Percentiles rank a stretch among this genome's conserved stretches.
phyloP scores from a whole-genome alignment of 2,797 vertebrate species.

The Enteromius radiatus region DNA sequence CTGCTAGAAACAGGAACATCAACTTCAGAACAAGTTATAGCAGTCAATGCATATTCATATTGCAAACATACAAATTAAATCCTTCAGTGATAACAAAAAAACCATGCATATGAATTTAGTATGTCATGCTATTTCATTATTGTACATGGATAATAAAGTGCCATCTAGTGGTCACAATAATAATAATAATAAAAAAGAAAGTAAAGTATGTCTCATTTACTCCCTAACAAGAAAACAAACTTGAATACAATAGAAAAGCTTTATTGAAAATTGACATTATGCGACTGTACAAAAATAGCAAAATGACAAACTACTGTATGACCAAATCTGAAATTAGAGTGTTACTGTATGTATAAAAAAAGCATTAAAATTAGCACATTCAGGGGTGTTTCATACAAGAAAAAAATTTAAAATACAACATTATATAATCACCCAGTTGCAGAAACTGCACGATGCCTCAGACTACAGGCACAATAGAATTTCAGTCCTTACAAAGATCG shows the following conservation, averaged over 20 bases:
- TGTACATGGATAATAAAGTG: slow-evolving; percentile 23
- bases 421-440: slow-evolving; percentile 2
- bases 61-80: not conserved
- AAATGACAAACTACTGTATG: not conserved
- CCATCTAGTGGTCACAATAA: slow-evolving; percentile 67
- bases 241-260: slow-evolving; percentile 55
- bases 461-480: not conserved
- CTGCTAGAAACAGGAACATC: not conserved
- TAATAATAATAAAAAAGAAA: not conserved
- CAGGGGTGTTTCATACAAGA: not conserved
- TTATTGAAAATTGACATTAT: slow-evolving; percentile 73
- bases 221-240: not conserved
- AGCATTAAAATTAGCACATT: not conserved
- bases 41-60: not conserved
- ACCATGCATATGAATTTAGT: not conserved
- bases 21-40: too few relatives aligned
- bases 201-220: not conserved
- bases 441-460: not conserved
- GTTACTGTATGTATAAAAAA: slow-evolving; percentile 5
- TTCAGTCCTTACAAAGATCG: not conserved
- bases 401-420: not conserved
- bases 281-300: slow-evolving; percentile 62
- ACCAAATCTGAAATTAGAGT: slow-evolving; percentile 26
- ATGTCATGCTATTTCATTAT: not conserved
- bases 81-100: not conserved